Conservation (phyloP, 2,113 vertebrate genomes). For the Lagopus muta region DNA sequence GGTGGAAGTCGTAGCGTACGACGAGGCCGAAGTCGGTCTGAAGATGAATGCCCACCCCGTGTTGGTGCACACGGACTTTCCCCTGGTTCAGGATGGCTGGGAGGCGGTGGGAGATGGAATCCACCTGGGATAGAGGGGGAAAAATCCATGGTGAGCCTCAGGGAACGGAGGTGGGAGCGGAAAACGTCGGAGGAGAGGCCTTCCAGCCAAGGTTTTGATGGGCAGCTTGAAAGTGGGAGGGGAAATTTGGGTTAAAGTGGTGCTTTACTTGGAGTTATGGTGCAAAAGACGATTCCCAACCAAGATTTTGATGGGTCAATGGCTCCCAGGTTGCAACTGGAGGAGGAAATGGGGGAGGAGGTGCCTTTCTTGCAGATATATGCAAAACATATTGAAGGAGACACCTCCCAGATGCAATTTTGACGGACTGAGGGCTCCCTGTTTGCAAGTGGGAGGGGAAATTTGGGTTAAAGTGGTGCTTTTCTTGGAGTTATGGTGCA, state of each 20-base stretch:
- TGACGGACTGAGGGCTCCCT: too few relatives aligned
- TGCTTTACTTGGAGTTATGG: neutral
- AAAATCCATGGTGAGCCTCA: neutral
- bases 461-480: too few relatives aligned
- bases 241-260: neutral
- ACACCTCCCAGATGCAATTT: too few relatives aligned
- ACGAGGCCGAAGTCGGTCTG: conserved; percentile 62
- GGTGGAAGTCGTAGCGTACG: conserved; percentile 68
- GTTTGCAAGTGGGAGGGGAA: too few relatives aligned
- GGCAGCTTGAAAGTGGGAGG: neutral
- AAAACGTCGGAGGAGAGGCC: neutral
- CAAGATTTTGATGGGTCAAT: neutral
- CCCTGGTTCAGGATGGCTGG: conserved; percentile 36
- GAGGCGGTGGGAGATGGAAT: conserved; percentile 54
- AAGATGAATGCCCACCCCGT: conserved; percentile 30
- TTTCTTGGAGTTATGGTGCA: too few relatives aligned
- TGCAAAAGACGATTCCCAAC: neutral
- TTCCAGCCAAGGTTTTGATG: neutral
- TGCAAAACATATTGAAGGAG: too few relatives aligned
- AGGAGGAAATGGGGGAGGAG: too few relatives aligned
- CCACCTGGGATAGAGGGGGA: conserved; percentile 46
- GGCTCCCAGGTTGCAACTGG: neutral
- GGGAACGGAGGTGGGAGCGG: neutral
- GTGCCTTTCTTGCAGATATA: too few relatives aligned
- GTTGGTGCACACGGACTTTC: conserved; percentile 26